Evolutionary conservation across 2,797 vertebrate species (phyloP), one percentile per base, ranked within the genome.

Genomic region (Chaetophractus vellerosus): DNA sequence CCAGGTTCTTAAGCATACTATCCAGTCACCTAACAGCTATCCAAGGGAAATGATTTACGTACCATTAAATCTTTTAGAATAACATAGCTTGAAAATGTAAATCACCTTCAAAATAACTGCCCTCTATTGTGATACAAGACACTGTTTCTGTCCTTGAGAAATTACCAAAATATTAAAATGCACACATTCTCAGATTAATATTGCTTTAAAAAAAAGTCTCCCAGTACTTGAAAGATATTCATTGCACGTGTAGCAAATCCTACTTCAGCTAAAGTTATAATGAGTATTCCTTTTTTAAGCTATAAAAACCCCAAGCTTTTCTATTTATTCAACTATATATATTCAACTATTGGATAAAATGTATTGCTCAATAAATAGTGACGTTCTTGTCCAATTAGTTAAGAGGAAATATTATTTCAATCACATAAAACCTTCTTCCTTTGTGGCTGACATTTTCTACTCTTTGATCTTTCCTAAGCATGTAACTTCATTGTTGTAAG

Each of bases 41-140:
- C 28, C 59, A 45, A 71, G 19, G 50, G 68, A 48, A 86, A 86
- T 59, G 57, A 48, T 28, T 24, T 74, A 75, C 48, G 38, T 74
- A 80, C 31, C n/a, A 9, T 23, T 59, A 74, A 91, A 81, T 38
- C 57, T 87, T 94, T 74, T 31, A 66, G 31, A 91, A 61, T 11
- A 50, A 24, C 75, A 68, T 61, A 57, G 61, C 57, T 66, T 45
- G 50, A 87, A 90, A 75, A 26, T 59, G 28, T 71, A 86, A 74
- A 57, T 68, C 64, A 21, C 26, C 74, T 68, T 94, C 48, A 75
- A 80, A 87, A 91, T 28, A 81, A 26, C 26, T 71, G 41, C 12
- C 38, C 50, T 76, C 66, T 76, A 69, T 59, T 83, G n/a, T 72
- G 23, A 72, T 45, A 72, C 48, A 88, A 81, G 52, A 80, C 31